phyloP scores from a whole-genome alignment of 1,140 invertebrate genomes.

The Antheraea pernyi region DNA sequence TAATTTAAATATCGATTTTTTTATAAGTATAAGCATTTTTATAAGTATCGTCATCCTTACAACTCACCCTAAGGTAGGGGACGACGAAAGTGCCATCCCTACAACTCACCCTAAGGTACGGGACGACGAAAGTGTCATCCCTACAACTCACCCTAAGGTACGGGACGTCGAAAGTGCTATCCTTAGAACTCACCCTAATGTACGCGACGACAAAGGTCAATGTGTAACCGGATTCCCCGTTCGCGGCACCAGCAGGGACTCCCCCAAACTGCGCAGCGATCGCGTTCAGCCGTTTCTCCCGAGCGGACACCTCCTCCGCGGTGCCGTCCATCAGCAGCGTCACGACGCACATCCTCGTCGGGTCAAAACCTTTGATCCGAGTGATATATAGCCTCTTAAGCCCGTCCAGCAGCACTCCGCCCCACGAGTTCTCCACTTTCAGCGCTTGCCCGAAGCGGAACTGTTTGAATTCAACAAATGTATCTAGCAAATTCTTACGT shows the following conservation, averaged over 20 bases:
- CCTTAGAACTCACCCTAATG: constrained; percentile 83
- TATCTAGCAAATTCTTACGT: too few relatives aligned
- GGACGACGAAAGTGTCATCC: too few relatives aligned
- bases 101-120: too few relatives aligned
- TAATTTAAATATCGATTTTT: too few relatives aligned
- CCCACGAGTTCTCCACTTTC: constrained; percentile 87
- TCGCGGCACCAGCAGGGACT: constrained; percentile 93
- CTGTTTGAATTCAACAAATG: constrained; percentile 77
- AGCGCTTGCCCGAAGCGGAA: constrained; percentile 96
- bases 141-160: too few relatives aligned
- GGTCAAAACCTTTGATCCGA: constrained; percentile 93
- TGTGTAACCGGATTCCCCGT: constrained; percentile 96
- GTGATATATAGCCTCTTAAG: constrained; percentile 95
- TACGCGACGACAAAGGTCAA: constrained; percentile 99
- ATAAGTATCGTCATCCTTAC: too few relatives aligned
- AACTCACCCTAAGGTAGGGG: too few relatives aligned
- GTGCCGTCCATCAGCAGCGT: constrained; percentile 96
- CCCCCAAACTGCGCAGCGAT: constrained; percentile 89
- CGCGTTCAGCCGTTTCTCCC: constrained; percentile 91
- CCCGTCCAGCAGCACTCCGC: constrained; percentile 86
- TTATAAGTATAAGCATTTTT: too few relatives aligned
- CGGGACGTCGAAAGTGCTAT: too few relatives aligned
- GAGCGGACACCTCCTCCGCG: constrained; percentile 82
- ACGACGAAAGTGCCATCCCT: too few relatives aligned
- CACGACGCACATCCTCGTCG: constrained; percentile 91